phyloP scores from a whole-genome alignment of 2,113 vertebrate species.

The Platysteira castanea region DNA sequence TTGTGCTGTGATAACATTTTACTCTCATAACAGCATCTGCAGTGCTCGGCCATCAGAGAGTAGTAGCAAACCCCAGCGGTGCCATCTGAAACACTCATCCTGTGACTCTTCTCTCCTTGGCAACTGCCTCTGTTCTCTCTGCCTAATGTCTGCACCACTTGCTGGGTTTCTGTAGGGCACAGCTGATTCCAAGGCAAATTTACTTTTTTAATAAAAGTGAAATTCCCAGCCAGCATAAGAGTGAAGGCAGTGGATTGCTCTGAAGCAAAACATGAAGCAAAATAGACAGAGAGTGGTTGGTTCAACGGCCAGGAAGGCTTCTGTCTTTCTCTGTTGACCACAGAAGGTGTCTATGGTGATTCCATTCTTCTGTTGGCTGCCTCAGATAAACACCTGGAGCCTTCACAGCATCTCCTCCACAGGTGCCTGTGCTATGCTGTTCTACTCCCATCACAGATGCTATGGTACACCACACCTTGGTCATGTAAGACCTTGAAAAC shows the following conservation, averaged over 20 bases:
- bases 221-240: not conserved
- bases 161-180: not conserved
- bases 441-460: not conserved
- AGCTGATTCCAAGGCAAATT: not conserved
- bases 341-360: not conserved
- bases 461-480: not conserved
- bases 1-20: not conserved
- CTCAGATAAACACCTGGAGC: not conserved
- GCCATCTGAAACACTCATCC: not conserved
- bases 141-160: not conserved
- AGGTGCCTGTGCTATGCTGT: not conserved
- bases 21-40: not conserved
- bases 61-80: not conserved
- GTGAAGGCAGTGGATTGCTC: not conserved
- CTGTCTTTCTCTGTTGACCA: not conserved
- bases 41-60: not conserved
- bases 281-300: not conserved
- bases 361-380: not conserved
- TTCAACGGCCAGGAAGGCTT: not conserved
- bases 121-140: not conserved
- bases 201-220: constrained; percentile 4
- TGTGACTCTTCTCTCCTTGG: not conserved
- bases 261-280: not conserved
- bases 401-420: not conserved
- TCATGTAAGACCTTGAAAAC: not conserved